Evolutionary conservation across 2,113 vertebrate genomes (phyloP).

Genomic region (Thermophis baileyi): DNA sequence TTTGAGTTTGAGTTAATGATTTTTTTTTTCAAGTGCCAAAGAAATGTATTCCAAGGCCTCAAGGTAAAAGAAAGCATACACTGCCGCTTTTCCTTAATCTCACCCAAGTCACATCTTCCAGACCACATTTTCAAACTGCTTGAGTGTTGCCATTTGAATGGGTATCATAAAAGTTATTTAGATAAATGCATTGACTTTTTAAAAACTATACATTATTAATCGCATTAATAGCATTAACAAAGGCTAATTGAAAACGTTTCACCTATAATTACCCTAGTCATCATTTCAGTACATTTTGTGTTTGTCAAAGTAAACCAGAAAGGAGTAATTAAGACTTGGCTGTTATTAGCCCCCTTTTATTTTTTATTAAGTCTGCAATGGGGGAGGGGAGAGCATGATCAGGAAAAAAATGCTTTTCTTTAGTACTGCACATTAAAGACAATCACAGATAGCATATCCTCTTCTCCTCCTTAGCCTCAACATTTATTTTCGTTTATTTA

Average conservation of each 20-base stretch:
- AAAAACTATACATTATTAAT: constrained; percentile 71
- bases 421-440: constrained; percentile 18
- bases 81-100: neutral
- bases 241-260: constrained; percentile 72
- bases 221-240: constrained; percentile 72
- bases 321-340: constrained; percentile 60
- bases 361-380: constrained; percentile 41
- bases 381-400: neutral
- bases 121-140: constrained; percentile 45
- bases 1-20: neutral
- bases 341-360: constrained; percentile 57
- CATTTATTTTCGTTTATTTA: neutral
- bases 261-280: constrained; percentile 65
- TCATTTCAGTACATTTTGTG: constrained; percentile 61
- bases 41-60: neutral
- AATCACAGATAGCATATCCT: constrained; percentile 53
- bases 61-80: neutral
- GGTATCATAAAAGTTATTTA: constrained; percentile 64
- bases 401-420: constrained; percentile 53
- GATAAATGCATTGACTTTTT: constrained; percentile 67
- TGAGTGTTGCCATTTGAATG: constrained; percentile 51
- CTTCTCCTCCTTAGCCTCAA: constrained; percentile 21
- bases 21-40: constrained; percentile 16
- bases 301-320: constrained; percentile 62
- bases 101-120: constrained; percentile 32